Percentiles rank a stretch among this genome's conserved stretches.
These are phyloP conservation scores for Morpho helenor DNA, from an alignment of 2,888 invertebrate species.

Conservation along the genomic window DNA sequence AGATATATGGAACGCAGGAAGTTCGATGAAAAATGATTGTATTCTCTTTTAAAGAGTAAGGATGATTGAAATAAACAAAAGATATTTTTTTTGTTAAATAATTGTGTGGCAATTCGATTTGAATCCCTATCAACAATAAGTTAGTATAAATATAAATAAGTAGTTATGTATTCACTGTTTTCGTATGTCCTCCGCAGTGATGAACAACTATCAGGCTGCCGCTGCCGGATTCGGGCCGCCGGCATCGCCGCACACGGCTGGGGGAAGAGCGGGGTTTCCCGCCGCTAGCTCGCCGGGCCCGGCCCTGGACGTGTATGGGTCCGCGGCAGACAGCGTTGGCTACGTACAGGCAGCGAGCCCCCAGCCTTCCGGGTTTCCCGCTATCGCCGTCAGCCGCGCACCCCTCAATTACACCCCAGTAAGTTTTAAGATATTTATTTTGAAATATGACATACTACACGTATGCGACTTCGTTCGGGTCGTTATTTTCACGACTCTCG, in stretches of 20 bases:
- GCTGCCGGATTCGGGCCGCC: constrained; percentile 90
- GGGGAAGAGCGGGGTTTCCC: constrained; percentile 89
- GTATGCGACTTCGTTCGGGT: too few species aligned
- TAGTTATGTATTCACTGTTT: background rate
- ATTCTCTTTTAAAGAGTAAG: too few species aligned
- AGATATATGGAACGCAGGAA: background rate
- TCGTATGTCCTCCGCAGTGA: constrained; percentile 79
- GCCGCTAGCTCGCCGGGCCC: constrained; percentile 95
- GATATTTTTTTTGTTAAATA: too few species aligned
- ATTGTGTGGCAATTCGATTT: too few species aligned
- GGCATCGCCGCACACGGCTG: constrained; percentile 88
- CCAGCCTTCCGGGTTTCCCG: constrained; percentile 96
- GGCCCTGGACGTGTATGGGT: constrained; percentile 95
- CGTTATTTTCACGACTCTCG: too few species aligned
- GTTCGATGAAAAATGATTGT: too few species aligned
- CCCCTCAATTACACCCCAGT: constrained; percentile 96
- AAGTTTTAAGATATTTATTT: constrained; percentile 53
- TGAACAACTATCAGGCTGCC: constrained; percentile 97
- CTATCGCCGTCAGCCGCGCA: constrained; percentile 95
- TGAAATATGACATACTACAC: too few species aligned
- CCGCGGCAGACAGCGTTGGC: constrained; percentile 92
- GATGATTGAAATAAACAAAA: too few species aligned
- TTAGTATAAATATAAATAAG: background rate
- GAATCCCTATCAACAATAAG: background rate
- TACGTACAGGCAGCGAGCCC: constrained; percentile 98